Evolutionary conservation across 2,113 vertebrate genomes (phyloP).

Genomic region (Chiloscyllium plagiosum): DNA sequence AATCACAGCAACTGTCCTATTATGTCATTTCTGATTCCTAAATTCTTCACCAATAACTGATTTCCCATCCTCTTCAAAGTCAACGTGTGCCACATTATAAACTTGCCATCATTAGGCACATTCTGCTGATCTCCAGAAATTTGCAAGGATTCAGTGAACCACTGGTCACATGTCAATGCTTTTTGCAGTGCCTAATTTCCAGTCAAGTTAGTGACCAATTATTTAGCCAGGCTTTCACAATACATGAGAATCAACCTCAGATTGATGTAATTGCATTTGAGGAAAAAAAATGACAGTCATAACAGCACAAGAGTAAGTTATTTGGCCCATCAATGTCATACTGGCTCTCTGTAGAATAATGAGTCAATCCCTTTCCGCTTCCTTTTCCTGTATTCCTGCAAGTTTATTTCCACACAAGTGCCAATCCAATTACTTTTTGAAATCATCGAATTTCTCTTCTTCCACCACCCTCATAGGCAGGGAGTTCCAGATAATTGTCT

Average conservation of each 20-base stretch:
- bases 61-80: background rate
- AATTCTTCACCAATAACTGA: background rate
- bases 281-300: too few relatives aligned
- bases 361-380: too few relatives aligned
- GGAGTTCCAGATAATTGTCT: too few relatives aligned
- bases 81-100: background rate
- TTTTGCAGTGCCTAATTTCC: background rate
- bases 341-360: too few relatives aligned
- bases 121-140: background rate
- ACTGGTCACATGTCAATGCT: background rate
- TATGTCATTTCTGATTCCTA: background rate
- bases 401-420: too few relatives aligned
- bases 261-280: background rate
- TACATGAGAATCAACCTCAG: background rate
- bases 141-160: background rate
- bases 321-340: too few relatives aligned
- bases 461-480: too few relatives aligned
- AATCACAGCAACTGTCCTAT: background rate
- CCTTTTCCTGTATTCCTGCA: too few relatives aligned
- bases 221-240: background rate
- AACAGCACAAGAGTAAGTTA: too few relatives aligned
- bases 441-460: too few relatives aligned
- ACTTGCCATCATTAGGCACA: background rate
- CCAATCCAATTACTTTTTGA: too few relatives aligned
- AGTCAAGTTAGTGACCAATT: background rate